Evolutionary conservation across 2,797 vertebrate genomes (phyloP).

Genomic region (Notolabrus celidotus): DNA sequence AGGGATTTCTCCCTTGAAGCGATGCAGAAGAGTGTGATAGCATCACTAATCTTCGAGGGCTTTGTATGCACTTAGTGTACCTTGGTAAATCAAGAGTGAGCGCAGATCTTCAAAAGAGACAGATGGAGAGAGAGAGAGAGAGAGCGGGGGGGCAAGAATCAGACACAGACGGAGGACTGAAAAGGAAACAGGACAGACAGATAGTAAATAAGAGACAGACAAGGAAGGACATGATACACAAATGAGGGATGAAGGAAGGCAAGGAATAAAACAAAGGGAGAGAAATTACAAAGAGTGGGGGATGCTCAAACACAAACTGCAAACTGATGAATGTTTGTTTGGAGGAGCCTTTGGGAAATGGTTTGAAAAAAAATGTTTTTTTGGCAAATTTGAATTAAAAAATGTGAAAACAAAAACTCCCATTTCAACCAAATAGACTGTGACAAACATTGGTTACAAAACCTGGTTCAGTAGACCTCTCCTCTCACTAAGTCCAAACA

Average conservation of each 20-base stretch:
- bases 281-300: slow-evolving; percentile 22
- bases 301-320: slow-evolving; percentile 23
- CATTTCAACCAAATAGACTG: neutral
- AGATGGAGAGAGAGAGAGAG: slow-evolving; percentile 35
- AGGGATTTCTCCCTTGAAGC: slow-evolving; percentile 57
- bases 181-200: slow-evolving; percentile 30
- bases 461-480: neutral
- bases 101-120: slow-evolving; percentile 58
- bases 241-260: slow-evolving; percentile 3
- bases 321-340: slow-evolving; percentile 21
- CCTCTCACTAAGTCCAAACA: too few relatives aligned
- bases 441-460: neutral
- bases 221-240: slow-evolving; percentile 25
- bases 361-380: neutral
- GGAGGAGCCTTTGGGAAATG: slow-evolving; percentile 23
- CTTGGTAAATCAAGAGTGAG: slow-evolving; percentile 63
- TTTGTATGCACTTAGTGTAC: slow-evolving; percentile 65
- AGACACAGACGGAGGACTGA: slow-evolving; percentile 23
- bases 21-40: slow-evolving; percentile 52
- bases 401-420: neutral
- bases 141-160: neutral
- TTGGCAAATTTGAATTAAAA: slow-evolving; percentile 5
- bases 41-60: slow-evolving; percentile 62
- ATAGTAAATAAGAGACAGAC: slow-evolving; percentile 9
- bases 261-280: slow-evolving; percentile 24